A percentile compares a stretch with the other conserved stretches of the same genome.
phyloP scores from a whole-genome alignment of 2,113 vertebrate species.

The Anhinga rufa region DNA sequence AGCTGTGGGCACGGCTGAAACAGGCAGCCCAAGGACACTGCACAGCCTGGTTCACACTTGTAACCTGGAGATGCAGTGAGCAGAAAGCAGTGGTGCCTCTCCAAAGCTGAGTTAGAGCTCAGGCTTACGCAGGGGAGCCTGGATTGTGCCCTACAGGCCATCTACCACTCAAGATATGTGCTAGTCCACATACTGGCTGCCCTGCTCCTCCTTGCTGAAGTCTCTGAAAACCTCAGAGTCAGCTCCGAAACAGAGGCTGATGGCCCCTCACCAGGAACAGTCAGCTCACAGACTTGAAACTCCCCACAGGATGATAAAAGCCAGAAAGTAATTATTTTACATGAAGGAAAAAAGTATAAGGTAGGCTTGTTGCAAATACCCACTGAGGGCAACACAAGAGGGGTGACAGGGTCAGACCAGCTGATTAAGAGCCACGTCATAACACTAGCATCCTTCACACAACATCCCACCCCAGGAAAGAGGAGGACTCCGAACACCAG shows the following conservation, averaged over 20 bases:
- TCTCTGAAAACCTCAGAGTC: neutral
- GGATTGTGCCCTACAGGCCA: neutral
- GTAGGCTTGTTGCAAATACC: neutral
- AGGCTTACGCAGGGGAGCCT: neutral
- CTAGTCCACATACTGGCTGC: neutral
- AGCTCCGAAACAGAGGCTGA: neutral
- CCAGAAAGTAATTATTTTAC: neutral
- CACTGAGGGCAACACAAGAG: neutral
- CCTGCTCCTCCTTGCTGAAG: neutral
- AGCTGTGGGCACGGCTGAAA: neutral
- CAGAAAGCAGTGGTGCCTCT: neutral
- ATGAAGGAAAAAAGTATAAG: neutral
- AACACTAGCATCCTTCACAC: neutral
- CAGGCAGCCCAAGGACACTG: neutral
- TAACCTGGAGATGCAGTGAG: rapidly evolving
- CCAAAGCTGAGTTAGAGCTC: neutral
- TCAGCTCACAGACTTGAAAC: neutral
- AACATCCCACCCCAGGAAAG: neutral
- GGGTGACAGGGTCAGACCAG: neutral
- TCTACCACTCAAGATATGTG: neutral
- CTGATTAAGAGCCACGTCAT: neutral
- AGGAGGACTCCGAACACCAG: neutral
- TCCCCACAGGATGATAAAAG: neutral
- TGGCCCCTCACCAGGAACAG: neutral
- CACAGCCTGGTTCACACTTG: neutral